These are phyloP conservation scores for Leptothorax acervorum DNA, from an alignment of 2,888 invertebrate genomes.

Conservation along the genomic window DNA sequence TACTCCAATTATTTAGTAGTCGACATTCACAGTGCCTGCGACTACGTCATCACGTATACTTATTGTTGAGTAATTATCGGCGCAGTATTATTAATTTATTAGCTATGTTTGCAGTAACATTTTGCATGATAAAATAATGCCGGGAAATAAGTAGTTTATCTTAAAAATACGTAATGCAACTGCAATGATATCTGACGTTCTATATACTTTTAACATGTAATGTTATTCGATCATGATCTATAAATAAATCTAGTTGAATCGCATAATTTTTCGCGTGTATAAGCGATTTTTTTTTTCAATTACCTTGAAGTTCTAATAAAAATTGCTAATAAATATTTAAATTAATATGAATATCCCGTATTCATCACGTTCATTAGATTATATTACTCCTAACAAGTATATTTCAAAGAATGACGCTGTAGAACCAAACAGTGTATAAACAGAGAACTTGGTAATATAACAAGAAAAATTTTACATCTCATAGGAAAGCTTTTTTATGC, in stretches of 20 bases:
- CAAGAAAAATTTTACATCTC: neutral
- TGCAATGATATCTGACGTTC: conserved; percentile 59
- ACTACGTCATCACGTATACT: conserved; percentile 62
- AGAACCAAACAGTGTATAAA: neutral
- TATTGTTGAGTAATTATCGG: conserved; percentile 65
- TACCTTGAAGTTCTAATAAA: conserved; percentile 1
- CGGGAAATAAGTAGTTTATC: conserved; percentile 64
- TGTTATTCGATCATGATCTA: conserved; percentile 52
- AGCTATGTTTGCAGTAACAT: conserved; percentile 50
- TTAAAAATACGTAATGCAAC: conserved; percentile 38
- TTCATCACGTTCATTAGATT: neutral
- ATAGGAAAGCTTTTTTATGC: neutral
- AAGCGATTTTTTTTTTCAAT: conserved; percentile 6
- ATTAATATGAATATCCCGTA: neutral
- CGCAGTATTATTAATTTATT: conserved; percentile 62
- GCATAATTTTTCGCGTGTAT: conserved; percentile 28
- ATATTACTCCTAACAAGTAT: neutral
- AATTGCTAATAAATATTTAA: conserved; percentile 11
- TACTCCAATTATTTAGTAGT: conserved; percentile 62
- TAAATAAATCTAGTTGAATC: neutral
- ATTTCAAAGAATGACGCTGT: neutral
- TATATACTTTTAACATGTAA: conserved; percentile 28
- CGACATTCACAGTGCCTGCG: conserved; percentile 56
- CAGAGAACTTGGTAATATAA: neutral
- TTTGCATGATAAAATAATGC: conserved; percentile 62